Evolutionary conservation across 2,888 invertebrate species (phyloP).

Genomic region (Tipula lateralis): DNA sequence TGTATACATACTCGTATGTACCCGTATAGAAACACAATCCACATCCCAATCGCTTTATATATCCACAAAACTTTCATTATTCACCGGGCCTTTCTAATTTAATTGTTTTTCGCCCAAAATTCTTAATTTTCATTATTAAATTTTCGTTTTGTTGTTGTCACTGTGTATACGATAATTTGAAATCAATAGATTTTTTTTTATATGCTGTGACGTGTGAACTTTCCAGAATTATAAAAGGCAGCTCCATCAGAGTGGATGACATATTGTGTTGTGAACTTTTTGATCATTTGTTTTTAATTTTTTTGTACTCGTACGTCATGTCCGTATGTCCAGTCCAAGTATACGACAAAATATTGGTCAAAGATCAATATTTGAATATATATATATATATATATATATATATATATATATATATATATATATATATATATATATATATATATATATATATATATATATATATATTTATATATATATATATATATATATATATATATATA

Average conservation of each 20-base stretch:
- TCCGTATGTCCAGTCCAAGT: not conserved
- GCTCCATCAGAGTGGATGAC: not conserved
- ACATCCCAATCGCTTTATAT: too few species aligned
- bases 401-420: too few species aligned
- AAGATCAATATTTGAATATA: not conserved
- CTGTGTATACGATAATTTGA: not conserved
- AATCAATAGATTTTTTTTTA: not conserved
- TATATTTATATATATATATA: too few species aligned
- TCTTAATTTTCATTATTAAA: not conserved
- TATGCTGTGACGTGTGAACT: not conserved
- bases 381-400: not conserved
- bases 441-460: too few species aligned
- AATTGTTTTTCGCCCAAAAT: not conserved
- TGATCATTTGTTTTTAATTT: not conserved
- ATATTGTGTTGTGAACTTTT: not conserved
- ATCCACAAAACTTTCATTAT: not conserved
- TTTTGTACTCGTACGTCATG: not conserved
- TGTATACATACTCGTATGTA: not conserved
- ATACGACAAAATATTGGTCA: not conserved
- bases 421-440: too few species aligned
- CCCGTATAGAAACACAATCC: too few species aligned
- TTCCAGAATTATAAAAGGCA: not conserved
- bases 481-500: too few species aligned
- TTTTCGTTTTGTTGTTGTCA: not conserved
- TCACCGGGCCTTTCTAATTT: not conserved